Evolutionary conservation across 2,888 invertebrate genomes (phyloP), one percentile per base, ranked within the genome.

Genomic region (Arrhopalites spinosus): DNA sequence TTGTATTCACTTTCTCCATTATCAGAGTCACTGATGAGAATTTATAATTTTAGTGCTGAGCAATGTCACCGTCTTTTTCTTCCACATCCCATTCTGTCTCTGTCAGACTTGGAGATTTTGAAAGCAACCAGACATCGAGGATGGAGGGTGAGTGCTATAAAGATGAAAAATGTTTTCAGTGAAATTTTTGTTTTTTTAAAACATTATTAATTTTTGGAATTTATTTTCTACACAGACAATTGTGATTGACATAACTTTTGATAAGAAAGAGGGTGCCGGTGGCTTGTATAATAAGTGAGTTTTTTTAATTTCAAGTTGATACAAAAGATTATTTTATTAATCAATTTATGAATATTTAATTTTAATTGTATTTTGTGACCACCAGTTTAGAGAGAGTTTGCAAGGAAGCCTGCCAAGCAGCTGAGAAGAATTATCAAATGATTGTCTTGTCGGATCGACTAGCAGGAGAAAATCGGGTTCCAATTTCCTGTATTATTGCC

Each of bases 41-140:
- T n/a, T n/a, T n/a, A n/a, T n/a, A n/a, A n/a, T n/a, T n/a, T n/a
- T n/a, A 92, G 91, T 84, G 91, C 93, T 0, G 88, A 91, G 83
- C 96, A 98, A 87, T 91, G 91, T 71, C 94, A 95, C 85, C 90
- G 98, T 25, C 88, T 99, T 84, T 95, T 97, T 89, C 87, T 99
- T 79, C 91, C 92, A 74, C 95, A 98, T 87, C 99, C 99, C 1
- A 93, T 99, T 78, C 87, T 99, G 75, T 97, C 98, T 17, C 89
- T 98, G 81, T 89, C 91, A 30, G 98, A 99, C 86, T 88, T 97
- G 82, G 92, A 94, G 84, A 92, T 97, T 13, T 87, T 99, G 72
- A 95, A 94, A 84, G 88, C 90, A 50, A 94, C 93, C 27, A 90
- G 87, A 43, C 92, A 94, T 85, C 91, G 95, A 36, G 93, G 93